Evolutionary conservation across 2,888 invertebrate species (phyloP).

Genomic region (Tetanocera ferruginea): DNA sequence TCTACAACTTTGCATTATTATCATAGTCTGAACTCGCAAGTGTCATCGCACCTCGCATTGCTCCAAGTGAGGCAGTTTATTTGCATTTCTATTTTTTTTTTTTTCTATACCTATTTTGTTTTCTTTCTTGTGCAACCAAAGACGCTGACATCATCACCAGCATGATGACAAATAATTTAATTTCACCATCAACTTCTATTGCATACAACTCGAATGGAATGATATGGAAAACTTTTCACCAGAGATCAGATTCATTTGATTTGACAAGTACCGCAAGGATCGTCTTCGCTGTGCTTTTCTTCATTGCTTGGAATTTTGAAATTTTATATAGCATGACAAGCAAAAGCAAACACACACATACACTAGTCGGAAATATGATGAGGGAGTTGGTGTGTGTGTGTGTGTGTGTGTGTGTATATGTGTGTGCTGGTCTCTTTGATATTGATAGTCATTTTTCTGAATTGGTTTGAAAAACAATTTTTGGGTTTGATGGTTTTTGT

Average conservation of each 20-base stretch:
- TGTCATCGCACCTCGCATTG: no score
- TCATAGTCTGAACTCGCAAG: no score
- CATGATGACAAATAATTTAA: constrained; percentile 28
- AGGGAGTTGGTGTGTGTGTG: no score
- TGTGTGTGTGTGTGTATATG: no score
- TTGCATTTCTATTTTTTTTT: no score
- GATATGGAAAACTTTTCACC: constrained; percentile 5
- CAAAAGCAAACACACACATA: neutral
- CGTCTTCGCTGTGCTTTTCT: neutral
- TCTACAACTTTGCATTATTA: no score
- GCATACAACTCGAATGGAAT: neutral
- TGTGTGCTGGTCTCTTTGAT: neutral
- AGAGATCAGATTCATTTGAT: neutral
- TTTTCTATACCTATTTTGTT: no score
- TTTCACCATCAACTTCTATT: constrained; percentile 19
- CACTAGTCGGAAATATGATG: neutral
- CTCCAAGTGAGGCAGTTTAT: no score
- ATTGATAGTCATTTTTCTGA: constrained; percentile 4
- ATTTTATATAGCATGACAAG: neutral
- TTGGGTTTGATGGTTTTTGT: constrained; percentile 8
- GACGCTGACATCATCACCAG: constrained; percentile 6
- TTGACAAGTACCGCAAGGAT: neutral
- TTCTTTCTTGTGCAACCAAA: neutral
- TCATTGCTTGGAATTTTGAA: neutral
- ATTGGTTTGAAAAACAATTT: neutral